These are phyloP conservation scores for Nylanderia fulva DNA, from an alignment of 1,140 invertebrate genomes.

Conservation along the genomic window DNA sequence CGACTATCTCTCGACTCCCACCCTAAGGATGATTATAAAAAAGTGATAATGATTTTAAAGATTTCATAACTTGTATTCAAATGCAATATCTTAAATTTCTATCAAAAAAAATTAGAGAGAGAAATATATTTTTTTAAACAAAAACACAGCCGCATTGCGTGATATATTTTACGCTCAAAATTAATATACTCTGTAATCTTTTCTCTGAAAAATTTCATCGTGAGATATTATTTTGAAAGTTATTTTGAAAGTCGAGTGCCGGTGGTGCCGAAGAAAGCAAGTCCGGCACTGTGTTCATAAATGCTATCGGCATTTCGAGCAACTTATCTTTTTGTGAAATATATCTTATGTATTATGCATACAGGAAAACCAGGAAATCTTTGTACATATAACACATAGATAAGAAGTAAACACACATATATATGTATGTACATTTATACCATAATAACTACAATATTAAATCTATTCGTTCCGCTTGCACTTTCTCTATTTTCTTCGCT, in stretches of 20 bases:
- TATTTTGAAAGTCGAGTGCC: neutral
- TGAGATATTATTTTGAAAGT: neutral
- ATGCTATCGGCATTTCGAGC: slow-evolving; percentile 13
- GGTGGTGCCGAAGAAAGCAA: neutral
- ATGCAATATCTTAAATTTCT: neutral
- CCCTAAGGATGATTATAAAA: slow-evolving; percentile 85
- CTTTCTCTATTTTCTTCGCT: too few relatives aligned
- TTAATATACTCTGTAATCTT: neutral
- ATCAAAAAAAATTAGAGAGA: neutral
- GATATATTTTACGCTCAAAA: neutral
- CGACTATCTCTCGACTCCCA: slow-evolving; percentile 89
- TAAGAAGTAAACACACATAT: too few relatives aligned
- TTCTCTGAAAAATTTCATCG: neutral
- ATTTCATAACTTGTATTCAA: neutral
- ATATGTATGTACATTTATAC: too few relatives aligned
- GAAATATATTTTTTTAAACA: neutral
- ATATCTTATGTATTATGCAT: neutral
- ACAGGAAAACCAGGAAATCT: too few relatives aligned
- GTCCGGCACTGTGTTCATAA: neutral
- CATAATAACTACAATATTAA: slow-evolving; percentile 17
- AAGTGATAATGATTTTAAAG: neutral
- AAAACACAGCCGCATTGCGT: neutral
- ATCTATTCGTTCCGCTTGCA: too few relatives aligned
- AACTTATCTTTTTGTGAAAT: slow-evolving; percentile 3
- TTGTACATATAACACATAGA: too few relatives aligned